Conservation (phyloP, 1,140 invertebrate species). For the Chymomyza costata region DNA sequence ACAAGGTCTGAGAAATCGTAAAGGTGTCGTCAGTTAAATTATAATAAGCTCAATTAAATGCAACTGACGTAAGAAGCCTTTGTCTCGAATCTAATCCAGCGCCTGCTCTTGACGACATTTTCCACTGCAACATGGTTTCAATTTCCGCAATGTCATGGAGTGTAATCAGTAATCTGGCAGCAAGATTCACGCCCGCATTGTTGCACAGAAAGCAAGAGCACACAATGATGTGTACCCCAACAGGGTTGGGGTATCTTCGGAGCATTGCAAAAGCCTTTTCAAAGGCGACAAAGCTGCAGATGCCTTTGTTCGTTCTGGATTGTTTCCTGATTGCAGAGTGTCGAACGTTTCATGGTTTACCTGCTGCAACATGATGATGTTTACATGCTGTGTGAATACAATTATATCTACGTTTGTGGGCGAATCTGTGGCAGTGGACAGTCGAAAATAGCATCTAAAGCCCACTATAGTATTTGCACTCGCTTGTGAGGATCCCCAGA, state of each 20-base stretch:
- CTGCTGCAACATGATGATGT: conserved; percentile 57
- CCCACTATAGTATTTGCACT: no score
- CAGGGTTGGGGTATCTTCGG: conserved; percentile 22
- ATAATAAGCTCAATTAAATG: conserved; percentile 54
- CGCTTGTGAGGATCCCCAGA: no score
- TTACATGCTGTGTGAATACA: conserved; percentile 71
- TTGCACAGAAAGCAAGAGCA: conserved; percentile 59
- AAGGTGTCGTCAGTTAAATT: conserved; percentile 45
- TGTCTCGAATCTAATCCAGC: no score
- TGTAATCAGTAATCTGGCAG: conserved; percentile 66
- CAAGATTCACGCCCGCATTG: conserved; percentile 36
- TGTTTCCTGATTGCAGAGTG: no score
- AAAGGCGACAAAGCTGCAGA: conserved; percentile 22
- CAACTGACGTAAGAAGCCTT: conserved; percentile 3
- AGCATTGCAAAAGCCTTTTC: conserved; percentile 24
- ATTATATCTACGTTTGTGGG: conserved; percentile 69
- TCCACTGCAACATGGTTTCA: conserved; percentile 37
- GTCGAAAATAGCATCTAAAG: no score
- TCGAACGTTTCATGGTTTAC: no score
- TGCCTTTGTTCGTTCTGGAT: no score
- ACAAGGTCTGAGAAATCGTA: neutral
- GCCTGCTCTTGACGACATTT: neutral
- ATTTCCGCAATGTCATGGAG: conserved; percentile 48
- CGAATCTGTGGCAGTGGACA: no score
- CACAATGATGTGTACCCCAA: conserved; percentile 48